These are phyloP conservation scores for Acanthococcus lagerstroemiae DNA, from an alignment of 2,888 invertebrate species.

Conservation along the genomic window DNA sequence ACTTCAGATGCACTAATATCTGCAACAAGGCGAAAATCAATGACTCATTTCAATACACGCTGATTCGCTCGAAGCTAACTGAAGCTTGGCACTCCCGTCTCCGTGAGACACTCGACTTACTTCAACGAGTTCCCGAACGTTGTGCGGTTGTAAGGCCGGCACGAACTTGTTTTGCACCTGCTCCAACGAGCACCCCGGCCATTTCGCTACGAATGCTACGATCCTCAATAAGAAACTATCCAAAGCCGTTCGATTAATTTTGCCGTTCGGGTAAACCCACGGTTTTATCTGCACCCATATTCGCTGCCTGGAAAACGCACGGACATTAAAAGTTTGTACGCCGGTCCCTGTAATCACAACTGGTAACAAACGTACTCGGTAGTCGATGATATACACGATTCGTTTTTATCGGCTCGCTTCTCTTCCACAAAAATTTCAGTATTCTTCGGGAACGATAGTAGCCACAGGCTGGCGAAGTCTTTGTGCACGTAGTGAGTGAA, in stretches of 20 bases:
- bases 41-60: background rate
- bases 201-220: constrained; percentile 53
- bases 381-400: too few relatives aligned
- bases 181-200: constrained; percentile 50
- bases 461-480: background rate
- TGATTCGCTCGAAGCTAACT: background rate
- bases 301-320: background rate
- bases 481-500: constrained; percentile 6
- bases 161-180: constrained; percentile 52
- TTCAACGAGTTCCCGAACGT: constrained; percentile 52
- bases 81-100: background rate
- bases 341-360: constrained; percentile 43
- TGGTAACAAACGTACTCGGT: background rate
- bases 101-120: too few relatives aligned
- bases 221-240: constrained; percentile 59
- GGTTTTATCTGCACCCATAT: constrained; percentile 47
- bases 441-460: constrained; percentile 9
- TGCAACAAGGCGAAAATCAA: background rate
- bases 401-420: background rate
- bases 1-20: background rate
- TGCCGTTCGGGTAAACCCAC: constrained; percentile 66
- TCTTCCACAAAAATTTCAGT: background rate
- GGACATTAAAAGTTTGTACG: too few relatives aligned
- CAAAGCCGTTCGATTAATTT: constrained; percentile 55
- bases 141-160: constrained; percentile 55